These are phyloP conservation scores for Saiga tatarica DNA, from an alignment of 2,113 vertebrate species.

Conservation along the genomic window DNA sequence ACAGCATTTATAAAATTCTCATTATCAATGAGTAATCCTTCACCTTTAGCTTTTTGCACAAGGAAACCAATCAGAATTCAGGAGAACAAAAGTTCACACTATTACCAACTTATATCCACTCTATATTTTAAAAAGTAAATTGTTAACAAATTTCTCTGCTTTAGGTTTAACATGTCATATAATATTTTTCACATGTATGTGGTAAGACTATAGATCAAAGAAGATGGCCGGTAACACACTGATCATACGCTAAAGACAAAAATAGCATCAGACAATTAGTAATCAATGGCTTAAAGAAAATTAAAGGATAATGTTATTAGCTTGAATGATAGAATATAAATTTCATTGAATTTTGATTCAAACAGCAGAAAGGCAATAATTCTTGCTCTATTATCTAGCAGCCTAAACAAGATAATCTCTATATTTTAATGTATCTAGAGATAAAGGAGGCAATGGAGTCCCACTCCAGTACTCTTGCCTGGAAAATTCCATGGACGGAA, in stretches of 20 bases:
- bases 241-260: background rate
- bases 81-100: background rate
- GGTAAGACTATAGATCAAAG: background rate
- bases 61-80: background rate
- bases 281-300: background rate
- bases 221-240: background rate
- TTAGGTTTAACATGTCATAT: background rate
- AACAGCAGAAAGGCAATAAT: background rate
- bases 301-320: background rate
- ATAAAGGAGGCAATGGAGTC: background rate
- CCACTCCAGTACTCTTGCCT: no score
- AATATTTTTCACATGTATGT: background rate
- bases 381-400: background rate
- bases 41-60: background rate
- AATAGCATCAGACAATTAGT: background rate
- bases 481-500: no score
- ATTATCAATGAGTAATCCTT: background rate
- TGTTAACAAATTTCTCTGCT: background rate
- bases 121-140: background rate
- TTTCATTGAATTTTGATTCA: background rate
- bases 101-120: background rate
- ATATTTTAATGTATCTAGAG: background rate
- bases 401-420: background rate
- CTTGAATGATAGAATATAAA: background rate
- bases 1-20: background rate